A percentile compares a stretch with the other conserved stretches of the same genome.
Conservation (phyloP, 2,888 invertebrate genomes). For the Caradrina kadenii region DNA sequence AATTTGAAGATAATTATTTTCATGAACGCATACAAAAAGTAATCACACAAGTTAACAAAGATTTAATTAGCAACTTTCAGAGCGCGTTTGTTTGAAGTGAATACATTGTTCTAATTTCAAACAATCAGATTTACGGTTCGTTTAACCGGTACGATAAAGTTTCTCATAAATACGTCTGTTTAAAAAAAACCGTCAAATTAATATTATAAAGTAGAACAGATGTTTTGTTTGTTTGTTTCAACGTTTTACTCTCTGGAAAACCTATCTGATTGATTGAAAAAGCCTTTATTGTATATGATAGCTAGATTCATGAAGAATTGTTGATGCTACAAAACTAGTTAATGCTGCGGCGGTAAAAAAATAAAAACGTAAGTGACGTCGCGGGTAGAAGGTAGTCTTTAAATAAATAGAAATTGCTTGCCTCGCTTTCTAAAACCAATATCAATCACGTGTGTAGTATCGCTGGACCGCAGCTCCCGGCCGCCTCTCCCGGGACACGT, state of each 20-base stretch:
- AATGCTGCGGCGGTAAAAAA: too few relatives aligned
- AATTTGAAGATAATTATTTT: not conserved
- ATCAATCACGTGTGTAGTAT: slow-evolving; percentile 29
- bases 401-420: slow-evolving; percentile 1
- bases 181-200: not conserved
- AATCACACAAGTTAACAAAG: not conserved
- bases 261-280: too few relatives aligned
- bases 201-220: too few relatives aligned
- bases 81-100: not conserved
- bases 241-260: too few relatives aligned
- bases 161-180: not conserved
- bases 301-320: too few relatives aligned
- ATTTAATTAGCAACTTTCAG: not conserved
- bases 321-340: too few relatives aligned
- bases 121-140: not conserved
- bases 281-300: too few relatives aligned
- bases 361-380: too few relatives aligned
- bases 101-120: not conserved
- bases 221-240: too few relatives aligned
- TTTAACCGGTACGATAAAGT: too few relatives aligned
- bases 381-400: too few relatives aligned
- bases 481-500: slow-evolving; percentile 27
- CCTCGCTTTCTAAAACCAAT: slow-evolving; percentile 8
- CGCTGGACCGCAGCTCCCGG: slow-evolving; percentile 12
- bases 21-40: not conserved